Evolutionary conservation across 2,113 vertebrate species (phyloP).

Genomic region (Lethenteron reissneri): DNA sequence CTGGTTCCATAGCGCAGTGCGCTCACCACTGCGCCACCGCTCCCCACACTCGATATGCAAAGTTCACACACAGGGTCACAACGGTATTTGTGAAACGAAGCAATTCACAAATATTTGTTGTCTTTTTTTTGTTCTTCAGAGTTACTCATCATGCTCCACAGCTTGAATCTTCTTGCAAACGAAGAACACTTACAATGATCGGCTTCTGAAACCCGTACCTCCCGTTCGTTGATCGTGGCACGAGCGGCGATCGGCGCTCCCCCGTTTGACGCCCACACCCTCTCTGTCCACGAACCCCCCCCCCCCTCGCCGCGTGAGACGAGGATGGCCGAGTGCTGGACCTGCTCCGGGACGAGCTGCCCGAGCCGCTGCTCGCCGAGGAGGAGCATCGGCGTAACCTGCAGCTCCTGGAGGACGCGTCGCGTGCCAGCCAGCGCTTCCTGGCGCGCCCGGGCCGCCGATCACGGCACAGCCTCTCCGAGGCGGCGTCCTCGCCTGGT

Average conservation of each 20-base stretch:
- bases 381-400: conserved; percentile 82
- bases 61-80: too few relatives aligned
- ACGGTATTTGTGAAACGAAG: background rate
- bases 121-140: background rate
- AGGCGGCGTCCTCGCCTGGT: conserved; percentile 29
- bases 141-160: background rate
- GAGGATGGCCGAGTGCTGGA: conserved; percentile 58
- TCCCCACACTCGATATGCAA: too few relatives aligned
- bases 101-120: background rate
- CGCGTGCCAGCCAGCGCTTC: conserved; percentile 67
- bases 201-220: conserved; percentile 9
- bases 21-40: too few relatives aligned
- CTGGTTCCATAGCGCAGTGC: too few relatives aligned
- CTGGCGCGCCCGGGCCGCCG: conserved; percentile 55
- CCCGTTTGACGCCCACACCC: background rate
- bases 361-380: conserved; percentile 66
- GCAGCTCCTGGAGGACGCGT: conserved; percentile 75
- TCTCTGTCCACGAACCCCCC: background rate
- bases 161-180: background rate
- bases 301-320: conserved; percentile 25
- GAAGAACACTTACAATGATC: background rate
- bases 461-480: conserved; percentile 47
- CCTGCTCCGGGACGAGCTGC: conserved; percentile 61
- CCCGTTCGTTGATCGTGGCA: background rate
- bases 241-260: conserved; percentile 4